Conservation (phyloP, 2,888 invertebrate genomes). For the Leptinotarsa peninsularis region DNA sequence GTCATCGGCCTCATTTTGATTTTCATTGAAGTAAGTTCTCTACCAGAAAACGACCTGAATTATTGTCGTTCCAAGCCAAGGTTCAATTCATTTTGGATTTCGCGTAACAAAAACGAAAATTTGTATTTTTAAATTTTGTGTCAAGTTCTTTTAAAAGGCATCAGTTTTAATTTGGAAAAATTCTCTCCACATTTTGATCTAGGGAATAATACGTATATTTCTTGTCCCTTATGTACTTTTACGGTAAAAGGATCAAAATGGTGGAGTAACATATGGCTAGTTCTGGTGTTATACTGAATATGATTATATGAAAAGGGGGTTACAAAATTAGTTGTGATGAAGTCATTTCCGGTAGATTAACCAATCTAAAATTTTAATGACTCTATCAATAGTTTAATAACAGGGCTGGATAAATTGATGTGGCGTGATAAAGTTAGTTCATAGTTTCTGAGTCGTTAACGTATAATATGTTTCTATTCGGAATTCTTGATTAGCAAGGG, state of each 20-base stretch:
- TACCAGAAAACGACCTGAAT: no score
- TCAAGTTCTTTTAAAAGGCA: no score
- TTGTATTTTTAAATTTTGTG: no score
- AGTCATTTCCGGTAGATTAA: slow-evolving; percentile 5
- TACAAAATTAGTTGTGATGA: background rate
- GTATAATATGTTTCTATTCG: no score
- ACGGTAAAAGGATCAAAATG: background rate
- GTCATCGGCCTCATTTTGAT: no score
- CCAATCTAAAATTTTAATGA: slow-evolving; percentile 4
- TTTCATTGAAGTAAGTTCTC: no score
- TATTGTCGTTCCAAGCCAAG: no score
- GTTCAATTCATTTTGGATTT: no score
- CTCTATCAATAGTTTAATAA: slow-evolving; percentile 3
- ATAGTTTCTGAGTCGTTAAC: background rate
- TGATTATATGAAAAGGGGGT: background rate
- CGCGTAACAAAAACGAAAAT: no score
- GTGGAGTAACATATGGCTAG: slow-evolving; percentile 12
- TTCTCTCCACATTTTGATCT: background rate
- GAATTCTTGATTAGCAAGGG: no score
- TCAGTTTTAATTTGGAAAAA: background rate
- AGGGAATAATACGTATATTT: no score
- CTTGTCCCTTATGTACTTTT: no score
- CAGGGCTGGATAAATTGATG: background rate
- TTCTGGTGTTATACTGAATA: slow-evolving; percentile 12
- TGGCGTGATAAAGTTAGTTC: background rate